Evolutionary conservation across 92 coral and sea anemone species (phyloP).

Genomic region (Epizoanthus illoricatus): DNA sequence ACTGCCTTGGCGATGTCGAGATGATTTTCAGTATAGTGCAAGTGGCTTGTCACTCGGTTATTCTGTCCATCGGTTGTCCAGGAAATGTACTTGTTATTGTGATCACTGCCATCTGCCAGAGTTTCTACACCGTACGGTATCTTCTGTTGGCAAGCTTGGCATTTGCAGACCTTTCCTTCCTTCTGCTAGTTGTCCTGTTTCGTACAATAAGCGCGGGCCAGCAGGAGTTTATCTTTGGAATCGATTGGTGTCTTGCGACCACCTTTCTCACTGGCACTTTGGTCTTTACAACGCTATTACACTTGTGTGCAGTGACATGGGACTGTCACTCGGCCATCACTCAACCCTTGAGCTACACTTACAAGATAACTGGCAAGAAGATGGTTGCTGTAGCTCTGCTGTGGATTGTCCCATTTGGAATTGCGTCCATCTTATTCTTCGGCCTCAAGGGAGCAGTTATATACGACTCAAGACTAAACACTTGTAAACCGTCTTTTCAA

Average conservation of each 20-base stretch:
- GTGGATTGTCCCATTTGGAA: neutral
- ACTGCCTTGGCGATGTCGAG: too few relatives aligned
- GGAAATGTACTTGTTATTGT: too few relatives aligned
- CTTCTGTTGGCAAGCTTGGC: too few relatives aligned
- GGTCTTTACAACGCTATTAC: neutral
- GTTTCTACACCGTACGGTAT: too few relatives aligned
- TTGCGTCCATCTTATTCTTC: neutral
- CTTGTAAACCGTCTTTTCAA: neutral
- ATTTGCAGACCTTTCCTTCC: too few relatives aligned
- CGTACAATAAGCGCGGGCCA: too few relatives aligned
- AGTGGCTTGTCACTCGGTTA: too few relatives aligned
- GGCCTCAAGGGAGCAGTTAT: neutral
- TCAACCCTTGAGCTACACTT: neutral
- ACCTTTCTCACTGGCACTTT: neutral
- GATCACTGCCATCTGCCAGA: too few relatives aligned
- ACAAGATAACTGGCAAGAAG: neutral
- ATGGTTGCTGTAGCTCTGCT: neutral
- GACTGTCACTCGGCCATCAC: neutral
- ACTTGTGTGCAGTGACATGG: constrained; percentile 5
- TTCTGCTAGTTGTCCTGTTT: too few relatives aligned
- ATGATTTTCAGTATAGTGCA: too few relatives aligned
- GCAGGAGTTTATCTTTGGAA: neutral
- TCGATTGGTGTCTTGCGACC: neutral
- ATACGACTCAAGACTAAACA: neutral
- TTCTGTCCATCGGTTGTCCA: too few relatives aligned